These are phyloP conservation scores for Valencia hispanica DNA, from an alignment of 2,797 vertebrate genomes.

Conservation along the genomic window DNA sequence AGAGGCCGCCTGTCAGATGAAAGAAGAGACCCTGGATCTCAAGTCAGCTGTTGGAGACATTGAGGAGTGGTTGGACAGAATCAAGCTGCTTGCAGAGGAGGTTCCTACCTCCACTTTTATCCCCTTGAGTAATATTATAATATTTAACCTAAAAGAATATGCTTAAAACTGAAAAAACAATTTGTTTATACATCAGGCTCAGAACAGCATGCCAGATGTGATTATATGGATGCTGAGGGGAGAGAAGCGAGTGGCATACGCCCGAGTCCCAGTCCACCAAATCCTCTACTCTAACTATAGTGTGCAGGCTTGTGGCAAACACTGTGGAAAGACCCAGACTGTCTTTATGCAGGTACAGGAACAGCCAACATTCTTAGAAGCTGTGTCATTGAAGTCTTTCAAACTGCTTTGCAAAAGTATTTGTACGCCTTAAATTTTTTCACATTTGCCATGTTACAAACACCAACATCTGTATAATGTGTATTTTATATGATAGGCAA, in stretches of 20 bases:
- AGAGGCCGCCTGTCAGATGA: constrained; percentile 82
- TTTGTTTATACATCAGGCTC: constrained; percentile 81
- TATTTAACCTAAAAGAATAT: not conserved
- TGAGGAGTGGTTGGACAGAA: constrained; percentile 91
- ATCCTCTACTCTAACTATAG: constrained; percentile 88
- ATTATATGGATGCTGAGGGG: constrained; percentile 98
- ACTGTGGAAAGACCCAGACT: constrained; percentile 92
- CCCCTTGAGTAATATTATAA: not conserved
- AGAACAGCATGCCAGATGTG: constrained; percentile 97
- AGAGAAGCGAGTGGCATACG: constrained; percentile 91
- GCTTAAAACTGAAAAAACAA: not conserved
- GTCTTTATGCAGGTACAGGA: constrained; percentile 91
- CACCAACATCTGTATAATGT: not conserved
- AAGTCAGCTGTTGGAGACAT: constrained; percentile 86
- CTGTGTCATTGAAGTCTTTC: not conserved
- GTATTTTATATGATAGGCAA: not conserved
- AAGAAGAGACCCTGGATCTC: constrained; percentile 83
- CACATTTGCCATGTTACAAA: not conserved
- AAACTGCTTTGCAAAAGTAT: not conserved
- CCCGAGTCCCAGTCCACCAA: constrained; percentile 90
- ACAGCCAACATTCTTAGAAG: not conserved
- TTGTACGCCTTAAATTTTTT: not conserved
- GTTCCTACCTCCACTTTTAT: constrained; percentile 54
- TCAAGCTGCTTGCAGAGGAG: constrained; percentile 91
- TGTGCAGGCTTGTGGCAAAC: constrained; percentile 87